Evolutionary conservation across 2,888 invertebrate genomes (phyloP).

Genomic region (Drosophila maculinotata): DNA sequence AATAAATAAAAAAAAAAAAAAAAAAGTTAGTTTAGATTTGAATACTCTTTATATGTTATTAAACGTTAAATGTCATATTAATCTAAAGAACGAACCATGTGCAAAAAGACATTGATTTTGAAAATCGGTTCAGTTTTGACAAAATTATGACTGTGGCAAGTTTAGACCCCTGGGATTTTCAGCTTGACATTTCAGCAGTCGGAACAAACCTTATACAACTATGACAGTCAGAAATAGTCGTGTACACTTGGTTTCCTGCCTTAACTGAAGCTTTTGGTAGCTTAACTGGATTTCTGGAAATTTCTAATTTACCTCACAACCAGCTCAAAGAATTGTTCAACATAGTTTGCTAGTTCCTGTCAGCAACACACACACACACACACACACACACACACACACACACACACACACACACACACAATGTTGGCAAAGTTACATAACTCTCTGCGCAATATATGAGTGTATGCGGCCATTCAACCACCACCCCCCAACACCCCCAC

Average conservation of each 20-base stretch:
- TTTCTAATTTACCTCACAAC: neutral
- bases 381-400: neutral
- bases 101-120: too few species aligned
- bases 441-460: constrained; percentile 33
- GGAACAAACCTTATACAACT: too few species aligned
- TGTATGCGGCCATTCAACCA: neutral
- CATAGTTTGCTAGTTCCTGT: constrained; percentile 24
- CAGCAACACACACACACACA: constrained; percentile 5
- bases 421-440: constrained; percentile 42
- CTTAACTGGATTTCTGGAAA: constrained; percentile 3
- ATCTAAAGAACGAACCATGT: too few species aligned
- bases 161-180: too few species aligned
- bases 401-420: neutral
- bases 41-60: too few species aligned
- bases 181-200: too few species aligned
- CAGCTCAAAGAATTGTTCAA: constrained; percentile 9
- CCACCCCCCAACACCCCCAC: neutral
- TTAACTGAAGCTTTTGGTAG: constrained; percentile 1
- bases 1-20: too few species aligned
- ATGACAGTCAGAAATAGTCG: too few species aligned
- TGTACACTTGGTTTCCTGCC: neutral
- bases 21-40: too few species aligned
- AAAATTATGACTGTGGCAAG: too few species aligned
- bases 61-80: too few species aligned
- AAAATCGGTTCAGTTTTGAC: too few species aligned